A percentile compares a stretch with the other conserved stretches of the same genome.
Evolutionary conservation across 2,797 vertebrate species (phyloP).

Genomic region (Chrysocyon brachyurus): DNA sequence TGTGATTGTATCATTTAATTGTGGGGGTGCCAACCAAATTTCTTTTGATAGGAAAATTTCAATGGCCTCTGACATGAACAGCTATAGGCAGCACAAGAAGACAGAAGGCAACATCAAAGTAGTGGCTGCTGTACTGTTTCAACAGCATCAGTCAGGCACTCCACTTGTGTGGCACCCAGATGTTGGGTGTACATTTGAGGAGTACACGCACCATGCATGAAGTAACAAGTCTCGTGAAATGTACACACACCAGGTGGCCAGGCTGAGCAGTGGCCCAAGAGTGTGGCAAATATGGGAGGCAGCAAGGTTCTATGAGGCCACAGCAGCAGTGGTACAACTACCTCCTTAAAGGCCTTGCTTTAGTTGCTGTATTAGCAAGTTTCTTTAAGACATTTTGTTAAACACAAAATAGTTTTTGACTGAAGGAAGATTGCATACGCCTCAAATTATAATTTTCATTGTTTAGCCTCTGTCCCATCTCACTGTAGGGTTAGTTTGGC

Average conservation of each 20-base stretch:
- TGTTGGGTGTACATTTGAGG: background rate
- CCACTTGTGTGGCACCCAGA: background rate
- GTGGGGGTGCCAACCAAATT: constrained; percentile 91
- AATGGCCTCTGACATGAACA: constrained; percentile 89
- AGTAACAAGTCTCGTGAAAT: background rate
- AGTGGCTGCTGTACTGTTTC: background rate
- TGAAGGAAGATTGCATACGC: background rate
- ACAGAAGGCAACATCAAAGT: background rate
- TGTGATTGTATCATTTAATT: constrained; percentile 93
- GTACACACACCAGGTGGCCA: background rate
- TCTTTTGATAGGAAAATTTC: constrained; percentile 86
- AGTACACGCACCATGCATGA: background rate
- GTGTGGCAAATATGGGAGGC: background rate
- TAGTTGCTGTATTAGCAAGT: background rate
- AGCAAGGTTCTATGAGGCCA: background rate
- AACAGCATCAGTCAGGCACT: background rate
- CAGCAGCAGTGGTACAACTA: background rate
- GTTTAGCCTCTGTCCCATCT: background rate
- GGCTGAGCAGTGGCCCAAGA: background rate
- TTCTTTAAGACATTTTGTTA: background rate
- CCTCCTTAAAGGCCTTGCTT: background rate
- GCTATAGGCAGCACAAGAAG: constrained; percentile 86
- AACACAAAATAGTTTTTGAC: background rate
- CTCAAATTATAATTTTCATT: constrained; percentile 4
- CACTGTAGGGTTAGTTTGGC: background rate